Evolutionary conservation across 2,113 vertebrate genomes (phyloP).

Genomic region (Tiliqua scincoides): DNA sequence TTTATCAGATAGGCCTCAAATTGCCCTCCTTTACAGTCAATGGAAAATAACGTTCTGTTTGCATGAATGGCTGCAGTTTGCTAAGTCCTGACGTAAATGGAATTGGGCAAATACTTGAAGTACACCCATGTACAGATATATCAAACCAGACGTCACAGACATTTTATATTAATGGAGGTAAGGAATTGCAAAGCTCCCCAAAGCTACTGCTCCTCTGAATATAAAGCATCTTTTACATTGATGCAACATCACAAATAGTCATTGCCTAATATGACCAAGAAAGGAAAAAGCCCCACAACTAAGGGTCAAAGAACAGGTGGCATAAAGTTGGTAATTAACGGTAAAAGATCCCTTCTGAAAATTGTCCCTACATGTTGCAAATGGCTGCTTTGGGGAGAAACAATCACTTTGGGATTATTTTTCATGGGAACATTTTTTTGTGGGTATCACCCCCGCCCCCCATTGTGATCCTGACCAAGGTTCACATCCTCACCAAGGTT

Average conservation of each 20-base stretch:
- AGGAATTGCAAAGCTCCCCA: background rate
- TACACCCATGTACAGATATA: background rate
- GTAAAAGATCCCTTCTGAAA: too few relatives aligned
- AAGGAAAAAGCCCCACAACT: too few relatives aligned
- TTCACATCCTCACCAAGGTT: too few relatives aligned
- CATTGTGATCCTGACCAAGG: too few relatives aligned
- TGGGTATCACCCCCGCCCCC: too few relatives aligned
- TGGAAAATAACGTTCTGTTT: constrained; percentile 52
- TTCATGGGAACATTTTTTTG: too few relatives aligned
- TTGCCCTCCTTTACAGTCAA: constrained; percentile 54
- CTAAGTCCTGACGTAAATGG: constrained; percentile 52
- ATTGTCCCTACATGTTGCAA: too few relatives aligned
- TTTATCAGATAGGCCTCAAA: constrained; percentile 48
- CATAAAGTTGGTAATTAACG: too few relatives aligned
- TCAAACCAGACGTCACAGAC: background rate
- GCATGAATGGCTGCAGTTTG: constrained; percentile 46
- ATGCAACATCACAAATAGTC: background rate
- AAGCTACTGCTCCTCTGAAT: background rate
- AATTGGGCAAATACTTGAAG: background rate
- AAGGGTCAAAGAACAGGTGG: too few relatives aligned
- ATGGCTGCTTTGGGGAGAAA: too few relatives aligned
- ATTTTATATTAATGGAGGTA: background rate
- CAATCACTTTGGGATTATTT: too few relatives aligned
- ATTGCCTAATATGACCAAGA: background rate
- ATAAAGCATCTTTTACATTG: background rate